These are phyloP conservation scores for Brachionus rubens DNA, from an alignment of 1,140 invertebrate species.

Conservation along the genomic window DNA sequence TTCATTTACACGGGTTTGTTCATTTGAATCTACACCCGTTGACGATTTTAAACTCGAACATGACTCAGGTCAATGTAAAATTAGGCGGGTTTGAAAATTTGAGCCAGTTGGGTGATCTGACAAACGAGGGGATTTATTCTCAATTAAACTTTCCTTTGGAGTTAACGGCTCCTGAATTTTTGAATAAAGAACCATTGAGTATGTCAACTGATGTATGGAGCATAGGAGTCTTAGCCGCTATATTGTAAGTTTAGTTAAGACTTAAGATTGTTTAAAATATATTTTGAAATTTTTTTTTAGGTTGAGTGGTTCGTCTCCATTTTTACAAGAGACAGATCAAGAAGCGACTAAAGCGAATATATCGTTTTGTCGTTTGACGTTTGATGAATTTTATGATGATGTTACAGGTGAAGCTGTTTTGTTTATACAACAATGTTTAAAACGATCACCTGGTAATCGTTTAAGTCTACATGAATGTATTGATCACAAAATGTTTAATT, in stretches of 20 bases:
- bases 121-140: not conserved
- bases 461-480: slow-evolving; percentile 86
- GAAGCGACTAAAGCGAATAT: slow-evolving; percentile 86
- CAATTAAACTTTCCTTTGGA: slow-evolving; percentile 52
- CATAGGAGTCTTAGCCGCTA: slow-evolving; percentile 83
- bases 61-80: slow-evolving; percentile 77
- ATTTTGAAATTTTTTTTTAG: slow-evolving; percentile 51
- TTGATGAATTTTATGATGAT: slow-evolving; percentile 88
- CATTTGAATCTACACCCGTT: slow-evolving; percentile 91
- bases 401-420: slow-evolving; percentile 86
- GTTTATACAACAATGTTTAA: slow-evolving; percentile 90
- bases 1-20: slow-evolving; percentile 85
- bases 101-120: not conserved
- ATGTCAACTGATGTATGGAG: slow-evolving; percentile 93
- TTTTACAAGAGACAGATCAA: slow-evolving; percentile 71
- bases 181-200: slow-evolving; percentile 74
- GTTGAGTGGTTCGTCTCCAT: slow-evolving; percentile 86
- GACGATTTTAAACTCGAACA: slow-evolving; percentile 88
- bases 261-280: not conserved
- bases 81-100: slow-evolving; percentile 73
- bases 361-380: slow-evolving; percentile 83
- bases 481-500: slow-evolving; percentile 86
- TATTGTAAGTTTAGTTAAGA: slow-evolving; percentile 66
- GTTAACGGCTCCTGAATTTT: slow-evolving; percentile 79
- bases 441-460: slow-evolving; percentile 85